Base-by-base conservation (phyloP, 1,140 invertebrate species). In the Teleogryllus occipitalis region DNA sequence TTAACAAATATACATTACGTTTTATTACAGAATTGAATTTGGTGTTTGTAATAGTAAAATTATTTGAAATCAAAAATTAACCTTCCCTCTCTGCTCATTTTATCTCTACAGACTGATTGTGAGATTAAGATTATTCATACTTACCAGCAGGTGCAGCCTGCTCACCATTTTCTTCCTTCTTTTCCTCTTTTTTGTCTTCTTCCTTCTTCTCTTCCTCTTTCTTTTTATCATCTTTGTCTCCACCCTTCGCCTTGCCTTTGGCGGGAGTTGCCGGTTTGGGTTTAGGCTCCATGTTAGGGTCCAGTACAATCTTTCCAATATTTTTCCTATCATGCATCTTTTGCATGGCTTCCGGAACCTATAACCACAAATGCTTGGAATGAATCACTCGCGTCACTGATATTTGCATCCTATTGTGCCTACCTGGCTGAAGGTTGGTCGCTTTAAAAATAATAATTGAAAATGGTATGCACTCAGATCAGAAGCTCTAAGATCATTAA, bases 281-380 rank as follows among this genome's bases (percentile, higher is more conserved):
- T 84, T 93, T 93, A 0, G 92, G 92, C 83, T 94, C 93, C 83
- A 93, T 83, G 48, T 90, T 91, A 27, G 94, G 94, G 85, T 96
- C 94, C 77, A 97, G 85, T 39, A 96, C 89, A 18, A 97, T 90
- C 87, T 96, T 97, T 15, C 95, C 96, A 84, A 97, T 91, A 86
- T 97, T 97, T 86, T 95, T 96, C 83, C 95, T 91, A 83, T 97
- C 95, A 85, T 96, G 95, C 90, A 97, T 93, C 85, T 94, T 95
- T 86, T 95, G 94, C 95, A 97, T 96, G 0, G 94, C 96, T 82
- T 96, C 95, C 47, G 90, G 89, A 22, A 95, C 92, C 92, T 94
- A 82, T 27, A 39, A 39, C 27, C 27, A 39, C 27, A 39, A 5
- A 39, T 39, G 5, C 27, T 39, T 39, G 27, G 27, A 39, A 39